Evolutionary conservation across 2,797 vertebrate species (phyloP), one percentile per base, ranked within the genome.

Genomic region (Cryptoblepharus egeriae): DNA sequence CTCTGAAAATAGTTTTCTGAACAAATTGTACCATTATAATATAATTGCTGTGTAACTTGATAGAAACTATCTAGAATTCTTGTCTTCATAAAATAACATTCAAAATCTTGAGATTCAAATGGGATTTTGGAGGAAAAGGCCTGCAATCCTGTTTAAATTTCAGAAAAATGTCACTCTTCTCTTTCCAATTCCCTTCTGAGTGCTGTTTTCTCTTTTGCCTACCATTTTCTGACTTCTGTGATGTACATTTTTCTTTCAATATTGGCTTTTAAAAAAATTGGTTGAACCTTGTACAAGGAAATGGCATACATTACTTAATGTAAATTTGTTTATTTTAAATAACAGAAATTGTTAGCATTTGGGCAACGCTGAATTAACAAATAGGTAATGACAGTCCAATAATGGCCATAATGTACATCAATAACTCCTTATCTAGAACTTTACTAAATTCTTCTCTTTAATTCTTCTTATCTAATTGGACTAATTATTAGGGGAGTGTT

Each of bases 171-270:
- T 82, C 0, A 1, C 74, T 26, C 39, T 69, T 88, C 79, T 87
- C 2, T 78, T 91, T 82, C 73, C 84, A 88, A 84, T 89, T 75
- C 49, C 88, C 80, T 89, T 28, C 30, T 65, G 89, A 80, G 83
- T 9, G 63, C 8, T 77, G 30, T 55, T 79, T 87, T 75, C 72
- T 85, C 90, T 85, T 88, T 76, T 85, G 88, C 90, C 81, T 90
- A 91, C 79, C 82, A 60, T 91, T 94, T 82, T 90, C 79, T 88
- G 93, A 90, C 87, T 94, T 18, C 86, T 94, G 92, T 94, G 94
- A 94, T 95, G 93, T 95, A 94, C 93, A 93, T 95, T 94, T 91
- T 87, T 85, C 77, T 84, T 84, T 69, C 64, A 64, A 77, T 90
- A 74, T 37, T 85, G 73, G 82, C 49, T 52, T 58, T 58, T 73